A percentile compares a stretch with the other conserved stretches of the same genome.
Evolutionary conservation across 2,797 vertebrate species (phyloP).

Genomic region (Apodemus agrarius): DNA sequence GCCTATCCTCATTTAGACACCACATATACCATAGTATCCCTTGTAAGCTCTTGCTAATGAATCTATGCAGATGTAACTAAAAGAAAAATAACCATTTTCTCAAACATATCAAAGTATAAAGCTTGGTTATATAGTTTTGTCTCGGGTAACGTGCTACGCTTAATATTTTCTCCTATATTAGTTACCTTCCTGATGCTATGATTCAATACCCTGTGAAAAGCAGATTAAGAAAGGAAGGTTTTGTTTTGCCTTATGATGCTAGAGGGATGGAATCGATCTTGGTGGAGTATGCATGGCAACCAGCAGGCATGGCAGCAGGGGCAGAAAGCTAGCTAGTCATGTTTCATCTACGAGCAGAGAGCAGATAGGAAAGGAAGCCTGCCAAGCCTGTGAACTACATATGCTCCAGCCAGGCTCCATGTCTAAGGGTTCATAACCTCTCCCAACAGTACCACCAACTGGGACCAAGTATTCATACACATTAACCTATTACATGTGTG

Average conservation of each 20-base stretch:
- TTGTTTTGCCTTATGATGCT: not conserved
- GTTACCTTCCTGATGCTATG: not conserved
- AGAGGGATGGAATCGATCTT: not conserved
- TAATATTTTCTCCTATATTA: not conserved
- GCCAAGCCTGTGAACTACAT: too few relatives aligned
- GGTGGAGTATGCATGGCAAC: not conserved
- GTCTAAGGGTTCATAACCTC: not conserved
- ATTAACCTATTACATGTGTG: not conserved
- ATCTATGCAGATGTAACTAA: not conserved
- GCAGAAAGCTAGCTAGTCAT: not conserved
- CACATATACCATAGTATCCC: not conserved
- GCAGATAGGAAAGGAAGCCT: not conserved
- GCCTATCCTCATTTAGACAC: not conserved
- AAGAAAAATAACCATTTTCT: slow-evolving; percentile 23
- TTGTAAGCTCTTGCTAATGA: not conserved
- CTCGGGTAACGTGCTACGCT: not conserved
- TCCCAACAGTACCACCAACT: not conserved
- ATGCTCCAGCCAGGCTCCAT: too few relatives aligned
- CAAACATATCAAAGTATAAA: slow-evolving; percentile 12
- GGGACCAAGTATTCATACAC: not conserved
- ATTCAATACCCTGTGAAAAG: not conserved
- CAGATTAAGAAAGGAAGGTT: not conserved
- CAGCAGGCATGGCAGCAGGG: not conserved
- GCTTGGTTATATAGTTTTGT: slow-evolving; percentile 33
- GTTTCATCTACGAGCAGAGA: not conserved